Evolutionary conservation across 2,113 vertebrate genomes (phyloP).

Genomic region (Thermophis baileyi): DNA sequence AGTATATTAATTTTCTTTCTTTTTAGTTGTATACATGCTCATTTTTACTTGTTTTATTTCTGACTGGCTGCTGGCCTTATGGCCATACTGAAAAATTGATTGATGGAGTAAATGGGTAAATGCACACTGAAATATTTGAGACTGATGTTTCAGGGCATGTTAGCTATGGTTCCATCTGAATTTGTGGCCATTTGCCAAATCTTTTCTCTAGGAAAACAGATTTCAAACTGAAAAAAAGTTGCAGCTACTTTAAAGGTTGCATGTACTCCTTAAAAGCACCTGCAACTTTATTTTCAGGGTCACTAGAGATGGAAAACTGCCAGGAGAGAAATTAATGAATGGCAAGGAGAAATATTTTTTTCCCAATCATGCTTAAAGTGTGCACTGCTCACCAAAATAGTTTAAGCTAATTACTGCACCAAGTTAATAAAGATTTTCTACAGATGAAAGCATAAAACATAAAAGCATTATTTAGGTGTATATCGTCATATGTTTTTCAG

Average conservation of each 20-base stretch:
- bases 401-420: constrained; percentile 44
- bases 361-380: background rate
- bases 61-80: background rate
- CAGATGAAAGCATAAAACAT: constrained; percentile 16
- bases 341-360: background rate
- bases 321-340: background rate
- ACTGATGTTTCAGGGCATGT: constrained; percentile 64
- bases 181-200: constrained; percentile 57
- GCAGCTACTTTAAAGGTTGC: background rate
- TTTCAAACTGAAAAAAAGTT: constrained; percentile 41
- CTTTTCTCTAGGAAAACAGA: constrained; percentile 61
- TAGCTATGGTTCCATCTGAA: constrained; percentile 68
- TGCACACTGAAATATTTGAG: constrained; percentile 65
- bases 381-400: constrained; percentile 24
- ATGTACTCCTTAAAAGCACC: background rate
- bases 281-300: background rate
- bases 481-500: background rate
- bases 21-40: background rate
- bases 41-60: background rate
- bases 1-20: background rate
- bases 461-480: background rate
- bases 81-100: background rate
- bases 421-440: constrained; percentile 50
- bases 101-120: constrained; percentile 56
- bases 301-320: background rate